Evolutionary conservation across 1,140 invertebrate species (phyloP).

Genomic region (Aporrectodea caliginosa): DNA sequence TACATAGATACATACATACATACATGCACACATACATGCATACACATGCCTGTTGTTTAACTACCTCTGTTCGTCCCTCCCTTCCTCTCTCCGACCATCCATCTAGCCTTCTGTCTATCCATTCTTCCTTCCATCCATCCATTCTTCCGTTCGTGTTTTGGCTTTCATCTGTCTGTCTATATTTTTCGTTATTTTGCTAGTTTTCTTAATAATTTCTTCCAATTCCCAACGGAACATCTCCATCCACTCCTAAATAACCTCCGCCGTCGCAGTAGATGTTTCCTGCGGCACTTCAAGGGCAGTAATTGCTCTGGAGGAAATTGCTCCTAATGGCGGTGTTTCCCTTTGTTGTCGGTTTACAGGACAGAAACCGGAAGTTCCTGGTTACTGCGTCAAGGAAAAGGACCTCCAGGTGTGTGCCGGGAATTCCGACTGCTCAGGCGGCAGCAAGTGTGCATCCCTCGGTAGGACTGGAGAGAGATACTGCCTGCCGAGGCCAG

Average conservation of each 20-base stretch:
- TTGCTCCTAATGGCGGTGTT: not conserved
- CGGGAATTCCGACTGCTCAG: constrained; percentile 17
- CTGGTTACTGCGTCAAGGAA: constrained; percentile 29
- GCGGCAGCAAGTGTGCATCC: constrained; percentile 10
- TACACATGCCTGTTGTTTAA: no score
- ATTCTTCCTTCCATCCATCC: not conserved
- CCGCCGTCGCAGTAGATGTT: not conserved
- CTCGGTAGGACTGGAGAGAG: constrained; percentile 25
- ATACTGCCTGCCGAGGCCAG: constrained; percentile 23
- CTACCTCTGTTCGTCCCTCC: not conserved
- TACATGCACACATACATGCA: no score
- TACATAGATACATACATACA: no score
- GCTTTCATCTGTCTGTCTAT: not conserved
- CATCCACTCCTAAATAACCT: not conserved
- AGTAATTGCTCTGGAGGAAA: not conserved
- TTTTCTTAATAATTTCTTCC: not conserved
- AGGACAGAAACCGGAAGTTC: constrained; percentile 27
- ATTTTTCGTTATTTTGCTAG: not conserved
- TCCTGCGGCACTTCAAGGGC: not conserved
- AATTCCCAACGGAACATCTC: not conserved
- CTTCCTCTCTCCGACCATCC: not conserved
- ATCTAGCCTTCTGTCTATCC: not conserved
- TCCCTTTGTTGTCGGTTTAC: not conserved
- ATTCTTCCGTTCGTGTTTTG: not conserved
- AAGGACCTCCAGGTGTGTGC: constrained; percentile 25